These are phyloP conservation scores for Euplagia quadripunctaria DNA, from an alignment of 2,888 invertebrate species.

Conservation along the genomic window DNA sequence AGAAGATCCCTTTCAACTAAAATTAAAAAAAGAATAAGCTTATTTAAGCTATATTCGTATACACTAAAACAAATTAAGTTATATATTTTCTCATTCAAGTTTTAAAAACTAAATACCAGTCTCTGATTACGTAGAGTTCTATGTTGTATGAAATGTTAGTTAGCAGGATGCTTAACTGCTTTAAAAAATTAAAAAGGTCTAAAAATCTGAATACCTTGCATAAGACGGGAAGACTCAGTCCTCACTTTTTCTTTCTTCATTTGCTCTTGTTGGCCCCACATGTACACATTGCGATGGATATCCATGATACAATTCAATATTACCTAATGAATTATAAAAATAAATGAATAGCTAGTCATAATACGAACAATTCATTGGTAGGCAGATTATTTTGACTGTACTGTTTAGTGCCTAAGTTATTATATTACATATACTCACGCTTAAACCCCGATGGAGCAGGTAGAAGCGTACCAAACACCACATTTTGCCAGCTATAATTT, in stretches of 20 bases:
- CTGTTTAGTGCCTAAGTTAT: background rate
- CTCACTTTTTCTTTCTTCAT: slow-evolving; percentile 62
- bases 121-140: no score
- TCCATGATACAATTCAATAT: slow-evolving; percentile 90
- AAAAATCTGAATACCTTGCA: slow-evolving; percentile 53
- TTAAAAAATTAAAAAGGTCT: background rate
- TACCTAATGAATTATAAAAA: slow-evolving; percentile 59
- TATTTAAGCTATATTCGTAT: no score
- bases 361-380: background rate
- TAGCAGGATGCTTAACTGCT: background rate
- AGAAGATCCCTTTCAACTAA: no score
- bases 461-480: no score
- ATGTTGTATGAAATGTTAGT: background rate
- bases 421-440: no score
- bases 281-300: slow-evolving; percentile 90
- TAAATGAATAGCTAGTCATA: background rate
- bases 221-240: slow-evolving; percentile 44
- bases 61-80: no score
- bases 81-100: no score
- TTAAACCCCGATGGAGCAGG: no score
- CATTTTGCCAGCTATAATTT: no score
- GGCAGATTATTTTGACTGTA: no score
- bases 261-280: slow-evolving; percentile 93
- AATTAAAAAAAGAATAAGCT: no score
- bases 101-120: no score